Evolutionary conservation across 2,888 invertebrate genomes (phyloP).

Genomic region (Pemphredon lugubris): DNA sequence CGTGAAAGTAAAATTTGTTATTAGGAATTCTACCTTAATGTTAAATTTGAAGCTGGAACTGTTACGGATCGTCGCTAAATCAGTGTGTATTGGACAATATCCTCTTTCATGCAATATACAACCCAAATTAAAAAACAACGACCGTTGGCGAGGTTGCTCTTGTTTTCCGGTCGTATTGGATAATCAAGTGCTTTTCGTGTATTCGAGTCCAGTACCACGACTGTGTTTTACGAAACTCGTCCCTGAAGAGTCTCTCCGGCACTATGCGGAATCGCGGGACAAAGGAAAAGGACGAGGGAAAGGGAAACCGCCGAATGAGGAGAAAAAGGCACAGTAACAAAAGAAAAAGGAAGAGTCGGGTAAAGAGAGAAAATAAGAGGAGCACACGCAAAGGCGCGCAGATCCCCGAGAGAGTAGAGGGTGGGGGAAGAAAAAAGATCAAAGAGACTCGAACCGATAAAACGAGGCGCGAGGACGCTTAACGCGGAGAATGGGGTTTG

Average conservation of each 20-base stretch:
- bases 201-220: not conserved
- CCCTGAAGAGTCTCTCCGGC: not conserved
- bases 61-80: too few relatives aligned
- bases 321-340: not conserved
- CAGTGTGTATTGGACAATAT: too few relatives aligned
- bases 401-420: not conserved
- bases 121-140: too few relatives aligned
- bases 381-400: not conserved
- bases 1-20: too few relatives aligned
- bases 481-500: constrained; percentile 23
- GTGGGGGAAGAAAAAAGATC: not conserved
- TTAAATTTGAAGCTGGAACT: too few relatives aligned
- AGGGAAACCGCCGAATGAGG: not conserved
- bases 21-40: too few relatives aligned
- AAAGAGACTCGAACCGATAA: constrained; percentile 19
- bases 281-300: not conserved
- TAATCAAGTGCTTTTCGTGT: too few relatives aligned
- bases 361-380: too few relatives aligned
- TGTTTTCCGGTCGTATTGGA: too few relatives aligned
- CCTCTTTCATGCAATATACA: too few relatives aligned
- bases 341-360: constrained; percentile 35
- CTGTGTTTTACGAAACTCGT: constrained; percentile 2
- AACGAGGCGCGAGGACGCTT: constrained; percentile 44
- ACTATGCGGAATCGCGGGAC: not conserved
- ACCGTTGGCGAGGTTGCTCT: too few relatives aligned